Percentiles rank a stretch among this genome's conserved stretches.
Conservation (phyloP, 2,888 invertebrate species). For the Byasa hedistus region DNA sequence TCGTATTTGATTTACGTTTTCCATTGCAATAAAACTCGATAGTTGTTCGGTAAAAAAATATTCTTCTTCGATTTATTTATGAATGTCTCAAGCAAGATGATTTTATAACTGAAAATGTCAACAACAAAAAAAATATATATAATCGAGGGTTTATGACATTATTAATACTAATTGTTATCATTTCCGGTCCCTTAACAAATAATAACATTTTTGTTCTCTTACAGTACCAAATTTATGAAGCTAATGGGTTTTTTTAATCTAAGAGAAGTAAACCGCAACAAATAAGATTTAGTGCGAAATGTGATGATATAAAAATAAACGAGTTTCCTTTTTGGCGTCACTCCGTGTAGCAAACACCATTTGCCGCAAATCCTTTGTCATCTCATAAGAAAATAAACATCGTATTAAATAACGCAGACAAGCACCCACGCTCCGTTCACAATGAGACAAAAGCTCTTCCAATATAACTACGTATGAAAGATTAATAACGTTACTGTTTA, state of each 20-base stretch:
- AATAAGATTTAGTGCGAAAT: not conserved
- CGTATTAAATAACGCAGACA: slow-evolving; percentile 63
- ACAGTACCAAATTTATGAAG: too few species aligned
- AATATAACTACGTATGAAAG: slow-evolving; percentile 34
- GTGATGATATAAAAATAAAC: not conserved
- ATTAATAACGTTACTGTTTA: slow-evolving; percentile 38
- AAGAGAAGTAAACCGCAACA: not conserved
- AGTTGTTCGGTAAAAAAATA: slow-evolving; percentile 21
- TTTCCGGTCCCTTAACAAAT: too few species aligned
- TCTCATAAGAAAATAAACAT: slow-evolving; percentile 60
- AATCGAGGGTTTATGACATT: too few species aligned
- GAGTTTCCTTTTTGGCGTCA: slow-evolving; percentile 17
- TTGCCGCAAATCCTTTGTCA: slow-evolving; percentile 55
- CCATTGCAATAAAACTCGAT: slow-evolving; percentile 29
- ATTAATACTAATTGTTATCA: too few species aligned
- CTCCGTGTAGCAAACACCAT: slow-evolving; percentile 39
- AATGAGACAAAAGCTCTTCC: slow-evolving; percentile 61
- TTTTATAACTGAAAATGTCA: not conserved
- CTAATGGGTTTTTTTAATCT: not conserved
- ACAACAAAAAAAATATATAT: too few species aligned
- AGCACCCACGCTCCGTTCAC: slow-evolving; percentile 65
- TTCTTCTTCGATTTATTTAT: slow-evolving; percentile 17
- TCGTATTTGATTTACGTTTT: slow-evolving; percentile 29
- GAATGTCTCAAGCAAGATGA: slow-evolving; percentile 10
- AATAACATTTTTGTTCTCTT: too few species aligned